Base-by-base conservation (phyloP, 2,888 invertebrate species). In the Diplolepis rosae region DNA sequence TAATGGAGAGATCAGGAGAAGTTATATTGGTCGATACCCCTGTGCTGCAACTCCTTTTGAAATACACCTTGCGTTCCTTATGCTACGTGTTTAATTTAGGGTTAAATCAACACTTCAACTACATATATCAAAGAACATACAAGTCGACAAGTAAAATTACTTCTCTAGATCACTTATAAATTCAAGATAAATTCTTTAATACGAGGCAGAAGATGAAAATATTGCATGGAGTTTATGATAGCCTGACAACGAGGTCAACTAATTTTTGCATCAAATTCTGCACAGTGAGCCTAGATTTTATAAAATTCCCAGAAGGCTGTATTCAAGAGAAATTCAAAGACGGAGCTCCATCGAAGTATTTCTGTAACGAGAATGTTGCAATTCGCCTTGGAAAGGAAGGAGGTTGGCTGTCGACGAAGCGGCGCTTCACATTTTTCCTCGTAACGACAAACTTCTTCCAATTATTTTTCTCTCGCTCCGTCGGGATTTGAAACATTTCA, bases 371-470 rank as follows among this genome's bases (percentile, higher is more conserved):
- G 72, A 70, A 70, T 61, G 18, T 69, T 48, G 54, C 54, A 15
- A 56, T 56, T 56, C 35, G 32, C 56, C 56, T 56, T 56, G 56
- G 56, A 35, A 48, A 70, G 69, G 65, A 71, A 71, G 67, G 54
- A 66, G 71, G 71, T 71, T 66, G 65, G 9, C 66, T 56, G 65
- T 39, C 69, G 69, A 45, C 65, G 52, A 56, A 22, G 42, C 68
- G 28, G 45, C 61, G 70, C 72, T 72, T 75, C 71, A 67, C 72
- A 68, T 73, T 73, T 71, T 76, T 72, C 66, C 42, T 30, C 45
- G 73, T 84, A 84, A 85, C 85, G 84, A 83, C 83, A 82, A 81
- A 83, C 85, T 85, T 86, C 81, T 81, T 85, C 87, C 87, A 87
- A 87, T 87, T 87, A 87, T 86, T 85, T 87, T 86, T 82, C 82